Conservation (phyloP, 2,113 vertebrate species). For the Dipodomys merriami region DNA sequence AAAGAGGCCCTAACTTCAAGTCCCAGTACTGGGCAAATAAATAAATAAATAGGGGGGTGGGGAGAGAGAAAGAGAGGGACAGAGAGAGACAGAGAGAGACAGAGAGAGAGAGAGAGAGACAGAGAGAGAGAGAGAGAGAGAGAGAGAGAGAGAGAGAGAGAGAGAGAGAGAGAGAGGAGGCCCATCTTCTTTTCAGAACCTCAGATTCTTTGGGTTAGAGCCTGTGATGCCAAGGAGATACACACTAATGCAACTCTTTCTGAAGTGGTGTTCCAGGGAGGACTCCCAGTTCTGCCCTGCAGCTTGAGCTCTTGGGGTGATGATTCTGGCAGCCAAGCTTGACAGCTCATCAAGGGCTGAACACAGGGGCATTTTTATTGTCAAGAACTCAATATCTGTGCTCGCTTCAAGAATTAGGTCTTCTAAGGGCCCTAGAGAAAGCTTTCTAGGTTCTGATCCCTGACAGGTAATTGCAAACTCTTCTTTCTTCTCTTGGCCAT, state of each 20-base stretch:
- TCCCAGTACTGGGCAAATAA: no score
- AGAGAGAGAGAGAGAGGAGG: background rate
- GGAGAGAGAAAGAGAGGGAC: no score
- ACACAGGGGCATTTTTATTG: background rate
- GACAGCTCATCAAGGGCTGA: background rate
- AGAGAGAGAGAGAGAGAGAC: no score
- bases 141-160: no score
- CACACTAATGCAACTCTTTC: constrained; percentile 17
- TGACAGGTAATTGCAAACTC: background rate
- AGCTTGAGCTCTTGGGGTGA: background rate
- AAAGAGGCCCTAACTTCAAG: no score
- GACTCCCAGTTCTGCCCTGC: background rate
- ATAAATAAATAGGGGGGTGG: no score
- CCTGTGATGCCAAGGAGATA: background rate
- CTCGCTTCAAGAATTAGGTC: background rate
- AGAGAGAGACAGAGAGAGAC: no score
- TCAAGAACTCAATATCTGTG: background rate
- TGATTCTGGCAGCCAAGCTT: background rate
- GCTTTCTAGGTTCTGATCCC: background rate
- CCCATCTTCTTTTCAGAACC: constrained; percentile 9
- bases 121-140: no score
- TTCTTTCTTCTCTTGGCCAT: background rate
- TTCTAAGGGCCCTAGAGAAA: background rate
- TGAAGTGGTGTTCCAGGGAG: background rate
- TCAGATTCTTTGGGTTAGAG: background rate